A percentile compares a stretch with the other conserved stretches of the same genome.
phyloP scores from a whole-genome alignment of 2,888 invertebrate species.

The Sussaba pulchella region DNA sequence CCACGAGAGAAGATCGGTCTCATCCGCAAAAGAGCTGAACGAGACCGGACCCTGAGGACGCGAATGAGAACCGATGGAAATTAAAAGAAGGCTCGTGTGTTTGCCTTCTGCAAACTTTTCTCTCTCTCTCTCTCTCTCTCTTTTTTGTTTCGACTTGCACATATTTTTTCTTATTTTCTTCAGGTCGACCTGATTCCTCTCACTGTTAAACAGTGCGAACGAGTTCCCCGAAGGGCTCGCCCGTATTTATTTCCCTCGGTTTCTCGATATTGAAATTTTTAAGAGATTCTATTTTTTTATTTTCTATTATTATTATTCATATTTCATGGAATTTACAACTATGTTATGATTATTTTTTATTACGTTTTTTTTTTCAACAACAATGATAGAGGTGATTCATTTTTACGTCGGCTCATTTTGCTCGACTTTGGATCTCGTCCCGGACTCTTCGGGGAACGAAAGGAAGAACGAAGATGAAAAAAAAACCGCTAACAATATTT shows the following conservation, averaged over 20 bases:
- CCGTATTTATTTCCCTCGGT: not conserved
- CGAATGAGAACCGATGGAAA: slow-evolving; percentile 48
- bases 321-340: not conserved
- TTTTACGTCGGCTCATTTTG: slow-evolving; percentile 53
- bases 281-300: not conserved
- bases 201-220: slow-evolving; percentile 49
- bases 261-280: not conserved
- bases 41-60: slow-evolving; percentile 53
- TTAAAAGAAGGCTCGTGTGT: slow-evolving; percentile 45
- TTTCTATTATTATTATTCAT: not conserved
- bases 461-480: slow-evolving; percentile 23
- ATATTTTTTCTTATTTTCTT: slow-evolving; percentile 52
- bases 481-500: slow-evolving; percentile 73
- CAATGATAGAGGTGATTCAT: too few species aligned
- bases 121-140: slow-evolving; percentile 9
- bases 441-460: not conserved
- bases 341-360: too few species aligned
- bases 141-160: slow-evolving; percentile 6
- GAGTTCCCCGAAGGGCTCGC: slow-evolving; percentile 52
- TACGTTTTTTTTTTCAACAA: too few species aligned
- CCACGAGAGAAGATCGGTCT: slow-evolving; percentile 38
- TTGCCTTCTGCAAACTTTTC: slow-evolving; percentile 46
- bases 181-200: slow-evolving; percentile 57
- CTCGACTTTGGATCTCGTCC: not conserved
- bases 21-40: slow-evolving; percentile 54